Evolutionary conservation across 1,140 invertebrate species (phyloP).

Genomic region (Sycophaga agraensis): DNA sequence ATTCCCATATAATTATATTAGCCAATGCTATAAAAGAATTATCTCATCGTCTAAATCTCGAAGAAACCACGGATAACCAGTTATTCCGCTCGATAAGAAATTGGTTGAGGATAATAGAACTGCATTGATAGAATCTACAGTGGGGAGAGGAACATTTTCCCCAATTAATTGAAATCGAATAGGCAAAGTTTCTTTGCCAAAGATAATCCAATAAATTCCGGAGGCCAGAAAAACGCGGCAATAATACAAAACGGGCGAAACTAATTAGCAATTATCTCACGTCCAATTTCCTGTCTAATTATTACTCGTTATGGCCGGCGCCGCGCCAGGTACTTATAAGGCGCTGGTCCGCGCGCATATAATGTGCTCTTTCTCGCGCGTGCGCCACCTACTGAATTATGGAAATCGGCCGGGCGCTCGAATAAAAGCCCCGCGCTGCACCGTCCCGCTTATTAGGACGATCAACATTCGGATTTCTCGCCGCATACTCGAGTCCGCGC

Average conservation of each 20-base stretch:
- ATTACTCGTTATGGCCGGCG: constrained; percentile 27
- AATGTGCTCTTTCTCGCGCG: neutral
- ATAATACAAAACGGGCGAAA: constrained; percentile 20
- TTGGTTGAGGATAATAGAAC: too few relatives aligned
- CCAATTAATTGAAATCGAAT: too few relatives aligned
- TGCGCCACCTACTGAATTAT: constrained; percentile 24
- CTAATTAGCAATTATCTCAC: constrained; percentile 29
- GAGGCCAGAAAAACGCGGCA: neutral
- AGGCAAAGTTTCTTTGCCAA: too few relatives aligned
- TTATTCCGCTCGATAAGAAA: too few relatives aligned
- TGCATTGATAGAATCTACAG: too few relatives aligned
- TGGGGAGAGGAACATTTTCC: too few relatives aligned
- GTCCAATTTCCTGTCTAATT: constrained; percentile 24
- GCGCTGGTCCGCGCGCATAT: too few relatives aligned
- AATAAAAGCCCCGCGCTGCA: too few relatives aligned
- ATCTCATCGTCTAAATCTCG: too few relatives aligned
- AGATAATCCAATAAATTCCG: constrained; percentile 13
- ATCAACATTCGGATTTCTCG: constrained; percentile 23
- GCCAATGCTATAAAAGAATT: too few relatives aligned
- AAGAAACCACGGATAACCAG: too few relatives aligned
- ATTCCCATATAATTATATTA: too few relatives aligned
- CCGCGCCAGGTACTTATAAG: neutral
- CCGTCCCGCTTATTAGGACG: constrained; percentile 9
- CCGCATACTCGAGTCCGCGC: neutral
- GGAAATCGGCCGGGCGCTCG: constrained; percentile 12